These are phyloP conservation scores for Globicephala melas DNA, from an alignment of 2,113 vertebrate species.

Conservation along the genomic window DNA sequence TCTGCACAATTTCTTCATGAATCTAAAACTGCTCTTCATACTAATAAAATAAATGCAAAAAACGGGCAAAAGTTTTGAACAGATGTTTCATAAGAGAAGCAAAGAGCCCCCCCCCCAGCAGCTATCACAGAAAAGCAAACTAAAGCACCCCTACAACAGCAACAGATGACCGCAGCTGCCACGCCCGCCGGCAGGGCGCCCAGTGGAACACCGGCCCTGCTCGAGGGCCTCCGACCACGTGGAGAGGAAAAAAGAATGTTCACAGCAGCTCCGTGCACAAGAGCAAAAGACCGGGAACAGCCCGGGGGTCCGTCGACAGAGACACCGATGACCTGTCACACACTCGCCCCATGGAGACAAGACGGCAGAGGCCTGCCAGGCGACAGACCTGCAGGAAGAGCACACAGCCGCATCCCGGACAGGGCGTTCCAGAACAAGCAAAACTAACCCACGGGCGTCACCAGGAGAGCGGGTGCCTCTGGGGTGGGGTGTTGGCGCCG, in stretches of 20 bases:
- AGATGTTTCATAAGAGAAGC: neutral
- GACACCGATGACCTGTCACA: neutral
- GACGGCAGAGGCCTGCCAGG: neutral
- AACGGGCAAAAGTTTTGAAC: neutral
- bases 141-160: no score
- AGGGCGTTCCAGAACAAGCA: neutral
- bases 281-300: neutral
- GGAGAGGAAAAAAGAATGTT: no score
- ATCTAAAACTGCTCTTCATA: neutral
- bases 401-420: no score
- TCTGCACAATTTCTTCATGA: neutral
- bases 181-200: fast-evolving
- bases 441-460: fast-evolving
- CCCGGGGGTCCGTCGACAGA: no score
- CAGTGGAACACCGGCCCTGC: neutral
- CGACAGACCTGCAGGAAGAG: no score
- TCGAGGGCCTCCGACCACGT: neutral
- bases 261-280: neutral
- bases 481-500: fast-evolving
- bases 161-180: no score
- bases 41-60: neutral
- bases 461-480: neutral
- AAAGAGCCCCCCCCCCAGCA: neutral
- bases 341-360: no score
- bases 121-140: neutral